Conservation (phyloP, 2,888 invertebrate genomes). For the Allolobophora icterica region DNA sequence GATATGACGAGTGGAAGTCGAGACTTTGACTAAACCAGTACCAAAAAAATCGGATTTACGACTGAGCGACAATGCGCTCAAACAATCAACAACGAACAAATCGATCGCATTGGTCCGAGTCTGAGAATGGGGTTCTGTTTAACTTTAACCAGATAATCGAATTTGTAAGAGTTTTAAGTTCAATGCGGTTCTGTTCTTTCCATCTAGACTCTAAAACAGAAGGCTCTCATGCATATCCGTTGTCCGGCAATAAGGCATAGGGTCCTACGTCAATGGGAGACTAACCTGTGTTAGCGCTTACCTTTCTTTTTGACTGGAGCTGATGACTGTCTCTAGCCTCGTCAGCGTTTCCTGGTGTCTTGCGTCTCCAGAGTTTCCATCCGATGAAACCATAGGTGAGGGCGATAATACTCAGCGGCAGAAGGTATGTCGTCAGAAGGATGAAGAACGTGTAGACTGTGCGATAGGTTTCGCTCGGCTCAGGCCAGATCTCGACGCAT, state of each 20-base stretch:
- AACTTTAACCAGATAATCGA: too few species aligned
- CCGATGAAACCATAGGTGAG: constrained; percentile 67
- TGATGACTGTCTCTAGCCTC: constrained; percentile 64
- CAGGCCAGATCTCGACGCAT: constrained; percentile 57
- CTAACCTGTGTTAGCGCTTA: constrained; percentile 43
- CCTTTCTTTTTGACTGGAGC: constrained; percentile 65
- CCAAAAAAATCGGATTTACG: too few species aligned
- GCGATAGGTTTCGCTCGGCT: constrained; percentile 53
- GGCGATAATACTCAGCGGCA: constrained; percentile 65
- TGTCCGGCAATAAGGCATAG: background rate
- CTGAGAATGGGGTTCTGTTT: too few species aligned
- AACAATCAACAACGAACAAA: too few species aligned
- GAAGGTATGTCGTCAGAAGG: constrained; percentile 57
- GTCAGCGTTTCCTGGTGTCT: constrained; percentile 67
- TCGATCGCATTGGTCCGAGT: too few species aligned
- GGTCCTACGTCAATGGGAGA: too few species aligned
- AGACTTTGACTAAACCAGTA: too few species aligned
- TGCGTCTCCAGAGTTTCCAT: constrained; percentile 65
- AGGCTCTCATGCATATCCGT: background rate
- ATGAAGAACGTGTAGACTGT: constrained; percentile 56
- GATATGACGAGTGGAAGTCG: too few species aligned
- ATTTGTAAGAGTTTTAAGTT: too few species aligned
- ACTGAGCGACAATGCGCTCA: too few species aligned
- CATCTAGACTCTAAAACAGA: too few species aligned
- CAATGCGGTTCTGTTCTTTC: too few species aligned